Percentiles rank a stretch among this genome's conserved stretches.
Conservation (phyloP, 1,140 invertebrate species). For the Pseudomyrmex pallidus region DNA sequence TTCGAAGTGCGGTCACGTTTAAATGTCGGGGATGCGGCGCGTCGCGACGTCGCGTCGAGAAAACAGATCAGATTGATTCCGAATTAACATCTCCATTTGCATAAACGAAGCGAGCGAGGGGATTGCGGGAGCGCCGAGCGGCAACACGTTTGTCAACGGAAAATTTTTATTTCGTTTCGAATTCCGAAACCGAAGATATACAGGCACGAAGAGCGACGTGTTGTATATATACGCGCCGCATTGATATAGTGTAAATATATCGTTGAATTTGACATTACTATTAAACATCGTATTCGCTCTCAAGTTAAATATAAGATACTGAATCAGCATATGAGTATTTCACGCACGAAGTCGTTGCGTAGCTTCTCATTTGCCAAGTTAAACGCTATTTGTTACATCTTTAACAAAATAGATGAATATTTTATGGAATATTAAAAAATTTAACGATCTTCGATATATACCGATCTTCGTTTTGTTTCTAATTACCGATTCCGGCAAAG, state of each 20-base stretch:
- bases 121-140: background rate
- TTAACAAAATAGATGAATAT: too few species aligned
- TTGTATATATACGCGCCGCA: background rate
- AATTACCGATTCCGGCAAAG: too few species aligned
- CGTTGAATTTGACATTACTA: too few species aligned
- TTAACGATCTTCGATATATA: too few species aligned
- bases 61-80: slow-evolving; percentile 57
- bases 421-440: too few species aligned
- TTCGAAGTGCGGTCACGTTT: slow-evolving; percentile 53
- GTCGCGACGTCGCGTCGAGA: slow-evolving; percentile 35
- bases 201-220: background rate
- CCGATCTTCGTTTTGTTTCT: too few species aligned
- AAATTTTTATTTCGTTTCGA: slow-evolving; percentile 28
- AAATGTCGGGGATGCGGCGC: slow-evolving; percentile 32
- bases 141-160: slow-evolving; percentile 19
- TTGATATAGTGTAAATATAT: background rate
- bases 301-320: too few species aligned
- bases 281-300: too few species aligned
- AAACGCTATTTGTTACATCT: too few species aligned
- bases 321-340: too few species aligned
- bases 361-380: too few species aligned
- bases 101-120: slow-evolving; percentile 31
- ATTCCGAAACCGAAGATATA: background rate
- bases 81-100: slow-evolving; percentile 58
- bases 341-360: too few species aligned